Evolutionary conservation across 1,140 invertebrate genomes (phyloP).

Genomic region (Agrypnia vestita): DNA sequence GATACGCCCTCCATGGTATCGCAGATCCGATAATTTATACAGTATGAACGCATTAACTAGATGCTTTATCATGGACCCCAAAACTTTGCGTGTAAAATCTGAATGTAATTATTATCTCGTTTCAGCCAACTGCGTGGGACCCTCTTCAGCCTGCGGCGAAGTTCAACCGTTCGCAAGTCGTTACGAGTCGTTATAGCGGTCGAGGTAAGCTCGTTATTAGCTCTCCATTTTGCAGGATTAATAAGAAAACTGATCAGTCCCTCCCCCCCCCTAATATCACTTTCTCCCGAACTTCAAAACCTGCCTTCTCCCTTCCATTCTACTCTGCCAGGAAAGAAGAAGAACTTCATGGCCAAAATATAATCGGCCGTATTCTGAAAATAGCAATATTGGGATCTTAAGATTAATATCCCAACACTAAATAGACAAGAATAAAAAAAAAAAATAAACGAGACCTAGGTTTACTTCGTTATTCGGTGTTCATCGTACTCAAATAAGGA

Average conservation of each 20-base stretch:
- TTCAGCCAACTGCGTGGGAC: constrained; percentile 14
- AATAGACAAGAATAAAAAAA: no score
- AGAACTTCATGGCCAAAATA: no score
- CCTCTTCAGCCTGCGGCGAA: not conserved
- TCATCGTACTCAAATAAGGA: no score
- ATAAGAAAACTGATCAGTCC: constrained; percentile 48
- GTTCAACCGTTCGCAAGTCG: constrained; percentile 40
- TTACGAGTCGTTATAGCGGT: constrained; percentile 32
- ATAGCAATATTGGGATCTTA: no score
- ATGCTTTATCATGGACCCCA: constrained; percentile 4
- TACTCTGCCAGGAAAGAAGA: no score
- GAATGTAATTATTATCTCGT: constrained; percentile 34
- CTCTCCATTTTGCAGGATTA: constrained; percentile 45
- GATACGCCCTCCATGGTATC: not conserved
- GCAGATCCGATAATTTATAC: not conserved
- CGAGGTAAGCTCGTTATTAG: constrained; percentile 51
- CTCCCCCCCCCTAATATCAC: no score
- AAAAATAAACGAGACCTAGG: no score
- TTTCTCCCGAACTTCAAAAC: no score
- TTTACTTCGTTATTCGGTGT: no score
- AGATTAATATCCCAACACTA: no score
- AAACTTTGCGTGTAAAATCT: constrained; percentile 29
- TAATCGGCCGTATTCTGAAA: no score
- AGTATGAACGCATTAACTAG: constrained; percentile 23
- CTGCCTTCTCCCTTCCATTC: no score